Evolutionary conservation across 2,797 vertebrate genomes (phyloP).

Genomic region (Sebastolobus altivelis): DNA sequence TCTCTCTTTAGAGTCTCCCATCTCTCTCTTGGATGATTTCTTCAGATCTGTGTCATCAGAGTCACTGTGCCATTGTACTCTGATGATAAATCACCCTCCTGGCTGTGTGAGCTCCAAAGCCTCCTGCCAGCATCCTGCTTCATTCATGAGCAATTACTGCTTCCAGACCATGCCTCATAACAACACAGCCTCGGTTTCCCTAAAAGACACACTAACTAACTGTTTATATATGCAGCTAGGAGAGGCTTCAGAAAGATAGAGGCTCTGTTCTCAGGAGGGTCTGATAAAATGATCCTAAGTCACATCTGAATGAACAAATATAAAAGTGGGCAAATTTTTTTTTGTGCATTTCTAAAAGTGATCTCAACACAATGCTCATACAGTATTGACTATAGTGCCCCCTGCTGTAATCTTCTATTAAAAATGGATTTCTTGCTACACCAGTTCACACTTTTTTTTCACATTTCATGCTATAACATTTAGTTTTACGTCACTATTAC

Average conservation of each 20-base stretch:
- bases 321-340: not conserved
- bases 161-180: conserved; percentile 19
- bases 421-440: not conserved
- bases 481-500: not conserved
- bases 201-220: not conserved
- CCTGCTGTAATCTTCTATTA: conserved; percentile 10
- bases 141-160: conserved; percentile 51
- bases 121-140: conserved; percentile 33
- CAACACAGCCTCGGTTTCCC: conserved; percentile 7
- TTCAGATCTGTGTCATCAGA: conserved; percentile 40
- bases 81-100: conserved; percentile 49
- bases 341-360: not conserved
- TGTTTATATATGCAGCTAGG: not conserved
- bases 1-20: not conserved
- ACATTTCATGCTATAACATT: not conserved
- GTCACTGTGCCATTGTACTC: conserved; percentile 39
- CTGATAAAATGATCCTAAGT: not conserved
- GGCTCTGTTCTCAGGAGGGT: not conserved
- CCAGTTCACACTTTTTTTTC: not conserved
- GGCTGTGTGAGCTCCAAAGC: conserved; percentile 18
- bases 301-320: not conserved
- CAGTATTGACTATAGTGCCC: not conserved
- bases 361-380: not conserved
- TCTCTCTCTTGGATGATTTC: conserved; percentile 36
- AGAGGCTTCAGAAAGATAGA: not conserved